Base-by-base conservation (phyloP, 2,797 vertebrate genomes). In the Crotalus adamanteus region DNA sequence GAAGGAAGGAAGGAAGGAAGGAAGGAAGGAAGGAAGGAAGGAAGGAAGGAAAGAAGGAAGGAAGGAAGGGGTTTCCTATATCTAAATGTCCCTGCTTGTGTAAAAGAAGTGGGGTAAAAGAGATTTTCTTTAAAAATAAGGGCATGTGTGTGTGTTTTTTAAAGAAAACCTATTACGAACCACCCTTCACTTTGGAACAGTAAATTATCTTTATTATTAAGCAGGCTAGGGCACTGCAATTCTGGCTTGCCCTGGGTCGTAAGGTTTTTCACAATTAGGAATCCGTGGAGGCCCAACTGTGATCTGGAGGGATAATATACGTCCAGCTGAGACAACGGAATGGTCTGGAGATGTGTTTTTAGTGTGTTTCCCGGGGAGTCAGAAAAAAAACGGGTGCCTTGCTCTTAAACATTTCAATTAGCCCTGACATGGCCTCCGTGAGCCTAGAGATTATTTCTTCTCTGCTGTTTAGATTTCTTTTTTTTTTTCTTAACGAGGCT, bases 91-190 rank as follows among this genome's bases (percentile, higher is more conserved):
- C 20, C 14, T 6, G 5, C 12, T 13, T 90, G 37, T 1, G 31
- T 8, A 83, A 47, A 83, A 83, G 20, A 11, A 4, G 2, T 25
- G 3, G 20, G 37, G 9, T 47, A 37, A 83, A 47, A 47, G 42
- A 47, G 37, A 83, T 42, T 83, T 83, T 88, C 95, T 92, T 86
- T 92, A 93, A 96, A 96, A 96, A 31, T 18, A 37, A 73, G 2
- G 95, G 95, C 97, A 97, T 97, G 98, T 53, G 51, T 9, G 16
- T 22, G 1, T 97, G 51, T 51, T 53, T n/a, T 60, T 5, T 31
- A 51, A 73, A 98, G 97, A 98, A 98, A 98, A 37, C 96, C 98
- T 98, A 98, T 97, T 97, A 97, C 94, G 97, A 98, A 98, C 98
- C 97, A 97, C 96, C 95, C 95, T 95, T 97, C 96, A 94, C 96